Conservation (phyloP, 1,140 invertebrate species). For the Drosophila sproati region DNA sequence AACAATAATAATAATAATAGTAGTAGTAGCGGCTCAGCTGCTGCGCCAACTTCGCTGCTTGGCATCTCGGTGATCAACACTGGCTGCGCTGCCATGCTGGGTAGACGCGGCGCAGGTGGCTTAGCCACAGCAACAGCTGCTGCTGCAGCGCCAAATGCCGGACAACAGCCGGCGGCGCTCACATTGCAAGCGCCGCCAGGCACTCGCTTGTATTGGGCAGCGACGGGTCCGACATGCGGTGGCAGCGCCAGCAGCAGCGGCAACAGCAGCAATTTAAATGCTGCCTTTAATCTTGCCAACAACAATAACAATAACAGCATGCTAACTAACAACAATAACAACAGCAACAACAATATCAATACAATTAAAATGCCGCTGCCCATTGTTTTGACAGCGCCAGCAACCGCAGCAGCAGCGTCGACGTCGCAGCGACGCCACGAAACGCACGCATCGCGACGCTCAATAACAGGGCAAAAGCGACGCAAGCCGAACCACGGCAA, state of each 20-base stretch:
- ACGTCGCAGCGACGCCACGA: conserved; percentile 4
- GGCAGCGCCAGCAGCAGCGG: conserved; percentile 18
- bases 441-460: conserved; percentile 8
- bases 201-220: conserved; percentile 47
- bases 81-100: conserved; percentile 12
- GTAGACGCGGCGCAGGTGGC: conserved; percentile 27
- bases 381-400: conserved; percentile 53
- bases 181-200: conserved; percentile 44
- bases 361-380: conserved; percentile 62
- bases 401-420: neutral
- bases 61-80: conserved; percentile 49
- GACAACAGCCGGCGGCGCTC: conserved; percentile 24
- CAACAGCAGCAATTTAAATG: conserved; percentile 4
- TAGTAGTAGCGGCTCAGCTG: conserved; percentile 26
- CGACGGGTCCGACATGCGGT: conserved; percentile 2
- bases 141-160: conserved; percentile 6
- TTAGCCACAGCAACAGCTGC: conserved; percentile 1
- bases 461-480: conserved; percentile 39
- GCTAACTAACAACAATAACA: conserved; percentile 45
- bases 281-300: neutral
- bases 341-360: conserved; percentile 24
- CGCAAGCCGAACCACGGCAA: conserved; percentile 41
- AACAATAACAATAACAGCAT: conserved; percentile 45
- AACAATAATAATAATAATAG: conserved; percentile 39
- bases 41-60: conserved; percentile 27